Base-by-base conservation (phyloP, 2,888 invertebrate species). In the Hydrotaea cyrtoneurina region DNA sequence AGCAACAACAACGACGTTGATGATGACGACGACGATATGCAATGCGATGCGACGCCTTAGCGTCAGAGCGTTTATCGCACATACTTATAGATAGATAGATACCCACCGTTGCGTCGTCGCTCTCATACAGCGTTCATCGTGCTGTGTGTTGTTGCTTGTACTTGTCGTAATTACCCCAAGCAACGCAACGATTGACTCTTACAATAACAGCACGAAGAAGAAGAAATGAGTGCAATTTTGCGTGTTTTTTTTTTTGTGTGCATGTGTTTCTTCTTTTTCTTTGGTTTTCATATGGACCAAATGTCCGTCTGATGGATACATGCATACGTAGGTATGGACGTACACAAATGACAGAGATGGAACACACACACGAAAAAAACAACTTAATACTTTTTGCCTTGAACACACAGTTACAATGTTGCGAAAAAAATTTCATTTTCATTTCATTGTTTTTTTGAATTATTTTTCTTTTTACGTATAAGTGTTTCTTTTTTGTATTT, bases 121-220 rank as follows among this genome's bases (percentile, higher is more conserved):
- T 50, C n/a, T n/a, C 13, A 2, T n/a, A 50, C 50, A 50, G 50
- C 13, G 2, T 43, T 43, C 43, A 43, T 15, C n/a, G 50, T 15
- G 50, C 11, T 50, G n/a, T n/a, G 15, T 39, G 50, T 50, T 50
- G 50, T 39, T 39, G 53, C 53, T n/a, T 57, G 36, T 10, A 64
- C 64, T 36, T 64, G 64, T 64, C 36, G 72, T 72, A 36, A 72
- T 72, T 55, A 39, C 55, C 72, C 13, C 72, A 57, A 73, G 72
- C 36, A 73, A 73, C 57, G 72, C 72, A 73, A 55, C 36, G 55
- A 73, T 73, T 72, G 64, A 64, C 64, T 69, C 43, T 43, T 46
- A 23, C 23, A 69, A 66, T 43, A 66, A 31, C 64, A n/a, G 31
- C 31, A 31, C 2, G 31, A 31, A 31, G 11, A 36, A 36, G 36